Evolutionary conservation across 1,140 invertebrate genomes (phyloP), one percentile per base, ranked within the genome.

Genomic region (Neomicropteryx cornuta): DNA sequence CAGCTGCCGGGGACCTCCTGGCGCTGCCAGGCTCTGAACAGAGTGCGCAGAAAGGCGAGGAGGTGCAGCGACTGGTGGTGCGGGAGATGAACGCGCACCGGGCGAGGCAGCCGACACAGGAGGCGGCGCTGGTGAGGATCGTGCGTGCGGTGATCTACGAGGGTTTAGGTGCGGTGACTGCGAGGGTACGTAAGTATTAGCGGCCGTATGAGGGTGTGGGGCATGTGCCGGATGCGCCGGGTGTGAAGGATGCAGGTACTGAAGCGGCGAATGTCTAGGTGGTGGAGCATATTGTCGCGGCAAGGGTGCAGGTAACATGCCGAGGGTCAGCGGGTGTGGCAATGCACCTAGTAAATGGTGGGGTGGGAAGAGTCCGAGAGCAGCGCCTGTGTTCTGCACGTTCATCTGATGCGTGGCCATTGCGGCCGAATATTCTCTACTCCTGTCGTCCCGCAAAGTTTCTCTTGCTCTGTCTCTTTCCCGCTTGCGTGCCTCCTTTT

Each of bases 401-500:
- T n/a, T n/a, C n/a, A n/a, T n/a, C n/a, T n/a, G n/a, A n/a, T n/a
- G n/a, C n/a, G n/a, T n/a, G n/a, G n/a, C n/a, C n/a, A n/a, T n/a
- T n/a, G n/a, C n/a, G n/a, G n/a, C n/a, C n/a, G n/a, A n/a, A n/a
- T n/a, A n/a, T n/a, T n/a, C n/a, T n/a, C n/a, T n/a, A n/a, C 17
- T 51, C 51, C 16, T 11, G 33, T 14, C 34, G 47, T 45, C 10
- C n/a, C 51, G 42, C 24, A 51, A 38, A n/a, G 47, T 45, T 33
- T 49, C 50, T 6, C 46, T 39, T 33, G 49, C 49, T 5, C 45
- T 19, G 21, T 44, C 42, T 24, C 42, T 40, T 6, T 24, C 41
- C 16, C 52, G 41, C 4, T 16, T 33, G 36, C 61, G 58, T 41
- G 60, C 60, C 43, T 61, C 60, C 2, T 58, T 33, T 27, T 46